Base-by-base conservation (phyloP, 2,797 vertebrate species). In the Anguilla marmorata region DNA sequence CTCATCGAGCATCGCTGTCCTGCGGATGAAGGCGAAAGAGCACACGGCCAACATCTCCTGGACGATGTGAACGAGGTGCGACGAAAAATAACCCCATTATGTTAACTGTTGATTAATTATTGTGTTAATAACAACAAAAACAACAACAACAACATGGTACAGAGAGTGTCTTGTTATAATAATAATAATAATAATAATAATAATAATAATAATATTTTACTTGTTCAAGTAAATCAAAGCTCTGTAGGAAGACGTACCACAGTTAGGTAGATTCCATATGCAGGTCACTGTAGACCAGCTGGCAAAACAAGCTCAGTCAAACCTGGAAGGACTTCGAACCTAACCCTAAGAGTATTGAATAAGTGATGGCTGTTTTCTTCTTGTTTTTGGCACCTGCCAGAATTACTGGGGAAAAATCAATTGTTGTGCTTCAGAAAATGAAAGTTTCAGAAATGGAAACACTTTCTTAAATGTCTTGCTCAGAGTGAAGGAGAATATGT, bases 21-120 rank as follows among this genome's bases (percentile, higher is more conserved):
- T 99, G 94, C 97, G 98, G 93, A 99, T 99, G 98, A 99, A 99
- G 94, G 98, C 98, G 92, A 99, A 99, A 93, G 98, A 99, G 94
- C 98, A 99, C 90, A 92, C 98, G 45, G 98, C 98, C 91, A 99
- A 99, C 95, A 99, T 99, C 95, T 98, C 98, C 89, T 99, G 98
- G 98, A 97, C 98, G 92, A 98, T 99, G 97, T 98, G 97, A 98
- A 93, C 72, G 16, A 9, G 54, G 9, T 21, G 5, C 21, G 58
- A 2, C 80, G 69, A 12, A n/a, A 8, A 54, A 54, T 16, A 74
- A 6, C 14, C 19, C 50, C 8, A 19, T 8, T 63, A 63, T 8
- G 0, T 19, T 27, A 27, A 69, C 9, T n/a, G n/a, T 69, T 69
- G 63, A 82, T 9, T 50, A 21, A 82, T 82, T 45, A 80, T 27